Evolutionary conservation across 2,888 invertebrate species (phyloP), one percentile per base, ranked within the genome.

Genomic region (Orgyia antiqua): DNA sequence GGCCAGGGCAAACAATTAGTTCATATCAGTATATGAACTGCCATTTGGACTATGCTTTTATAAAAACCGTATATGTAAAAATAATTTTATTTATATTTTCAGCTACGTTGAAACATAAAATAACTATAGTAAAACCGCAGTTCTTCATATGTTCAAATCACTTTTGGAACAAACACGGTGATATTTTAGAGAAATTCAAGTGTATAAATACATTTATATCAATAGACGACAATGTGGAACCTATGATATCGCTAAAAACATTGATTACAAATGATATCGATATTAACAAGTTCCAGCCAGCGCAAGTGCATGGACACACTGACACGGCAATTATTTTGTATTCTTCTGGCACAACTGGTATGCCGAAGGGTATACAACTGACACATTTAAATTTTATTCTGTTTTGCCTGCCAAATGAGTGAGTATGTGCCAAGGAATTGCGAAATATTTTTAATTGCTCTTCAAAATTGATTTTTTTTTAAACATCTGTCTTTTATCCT

Each of bases 271-370:
- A 51, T 48, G 35, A 52, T 33, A 42, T 58, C 37, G 58, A 73
- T 56, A 38, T 63, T 50, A 61, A 15, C 6, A 15, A 15, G 6
- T 15, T 15, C 6, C 4, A 15, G 6, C 15, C 15, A 15, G 15
- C 15, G 29, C 47, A 68, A 8, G 75, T 90, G 6, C 88, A 59
- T 29, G 76, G 74, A 33, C 66, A 69, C 31, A 58, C 40, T 10
- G 75, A 76, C 39, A 51, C 54, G 2, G 71, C 71, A 0, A 47
- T 66, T 10, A 73, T 91, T 52, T 79, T 91, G 35, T 91, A 89
- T 64, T 92, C 92, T 15, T 92, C 92, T 33, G 92, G 92, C 24
- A 93, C 93, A 0, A 89, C 89, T 9, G 92, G 92, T 1, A 66
- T 91, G 49, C 89, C 91, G 0, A 92, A 92, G 68, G 91, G 90